Conservation (phyloP, 2,113 vertebrate species). For the Lota lota region DNA sequence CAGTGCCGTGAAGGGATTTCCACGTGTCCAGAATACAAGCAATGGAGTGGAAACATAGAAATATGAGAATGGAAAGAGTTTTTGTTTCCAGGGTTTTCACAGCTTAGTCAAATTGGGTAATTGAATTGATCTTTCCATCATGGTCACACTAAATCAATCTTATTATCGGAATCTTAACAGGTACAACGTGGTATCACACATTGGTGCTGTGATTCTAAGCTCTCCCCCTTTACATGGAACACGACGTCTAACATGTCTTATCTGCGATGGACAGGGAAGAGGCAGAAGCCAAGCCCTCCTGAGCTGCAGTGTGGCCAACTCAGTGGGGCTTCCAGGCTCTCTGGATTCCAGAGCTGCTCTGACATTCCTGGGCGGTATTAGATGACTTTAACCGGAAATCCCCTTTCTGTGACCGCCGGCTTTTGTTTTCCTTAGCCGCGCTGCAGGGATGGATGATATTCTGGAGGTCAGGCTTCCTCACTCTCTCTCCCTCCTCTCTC, state of each 20-base stretch:
- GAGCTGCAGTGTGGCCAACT: slow-evolving; percentile 15
- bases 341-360: slow-evolving; percentile 50
- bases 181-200: neutral
- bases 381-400: slow-evolving; percentile 68
- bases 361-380: slow-evolving; percentile 67
- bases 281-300: slow-evolving; percentile 34
- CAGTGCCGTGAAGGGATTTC: neutral
- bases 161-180: slow-evolving; percentile 38
- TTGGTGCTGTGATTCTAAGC: too few species aligned
- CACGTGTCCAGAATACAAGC: slow-evolving; percentile 14
- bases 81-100: slow-evolving; percentile 30
- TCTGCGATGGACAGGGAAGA: too few species aligned
- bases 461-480: slow-evolving; percentile 52
- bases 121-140: slow-evolving; percentile 47
- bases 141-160: slow-evolving; percentile 41
- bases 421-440: slow-evolving; percentile 66
- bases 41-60: slow-evolving; percentile 30
- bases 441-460: slow-evolving; percentile 69
- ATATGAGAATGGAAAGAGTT: slow-evolving; percentile 22
- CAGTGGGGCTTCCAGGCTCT: slow-evolving; percentile 37
- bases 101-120: slow-evolving; percentile 38
- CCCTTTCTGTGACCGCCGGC: slow-evolving; percentile 61
- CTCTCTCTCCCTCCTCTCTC: slow-evolving; percentile 33
- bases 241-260: too few species aligned
- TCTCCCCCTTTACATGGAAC: too few species aligned